Base-by-base conservation (phyloP, 2,888 invertebrate genomes). In the Troides helena region DNA sequence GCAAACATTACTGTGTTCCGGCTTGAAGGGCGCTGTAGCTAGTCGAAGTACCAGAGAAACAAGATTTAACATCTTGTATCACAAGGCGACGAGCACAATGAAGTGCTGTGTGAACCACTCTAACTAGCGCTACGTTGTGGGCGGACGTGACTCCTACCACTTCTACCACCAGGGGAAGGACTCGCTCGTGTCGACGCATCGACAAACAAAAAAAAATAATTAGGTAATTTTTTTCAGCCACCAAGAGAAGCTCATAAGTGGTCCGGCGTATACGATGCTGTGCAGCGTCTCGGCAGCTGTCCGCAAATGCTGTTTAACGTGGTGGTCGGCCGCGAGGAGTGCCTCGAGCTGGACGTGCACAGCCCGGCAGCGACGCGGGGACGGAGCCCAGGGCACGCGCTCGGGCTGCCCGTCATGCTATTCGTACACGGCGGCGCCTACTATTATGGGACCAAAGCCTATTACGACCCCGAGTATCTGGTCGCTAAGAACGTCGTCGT, bases 371-470 rank as follows among this genome's bases (percentile, higher is more conserved):
- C 30, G 4, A 3, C 5, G 30, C 30, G 30, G 30, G 30, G 30
- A 5, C 30, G 4, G 59, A 70, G 7, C 75, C 79, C 2, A 68
- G 63, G 1, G 74, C 78, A 1, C 73, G 72, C 0, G 71, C 73
- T 39, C 80, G 70, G 39, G 1, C 78, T 90, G 0, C 90, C 92
- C 0, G 91, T 92, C 1, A 77, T 92, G 30, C 84, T 91, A 2
- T 92, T 85, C 79, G 75, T 92, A 36, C 92, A 92, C 71, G 92
- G 92, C 0, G 92, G 92, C 53, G 90, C 83, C 0, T 92, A 89
- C 71, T 92, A 87, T 74, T 87, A 88, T 74, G 92, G 92, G 56
- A 84, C 83, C 69, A 90, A 90, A 74, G 85, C 85, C 74, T 81
- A 90, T 18, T 92, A 91, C 69, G 87, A 91, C 65, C 89, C 91